These are phyloP conservation scores for Scleropages formosus DNA, from an alignment of 2,797 vertebrate genomes.

Conservation along the genomic window DNA sequence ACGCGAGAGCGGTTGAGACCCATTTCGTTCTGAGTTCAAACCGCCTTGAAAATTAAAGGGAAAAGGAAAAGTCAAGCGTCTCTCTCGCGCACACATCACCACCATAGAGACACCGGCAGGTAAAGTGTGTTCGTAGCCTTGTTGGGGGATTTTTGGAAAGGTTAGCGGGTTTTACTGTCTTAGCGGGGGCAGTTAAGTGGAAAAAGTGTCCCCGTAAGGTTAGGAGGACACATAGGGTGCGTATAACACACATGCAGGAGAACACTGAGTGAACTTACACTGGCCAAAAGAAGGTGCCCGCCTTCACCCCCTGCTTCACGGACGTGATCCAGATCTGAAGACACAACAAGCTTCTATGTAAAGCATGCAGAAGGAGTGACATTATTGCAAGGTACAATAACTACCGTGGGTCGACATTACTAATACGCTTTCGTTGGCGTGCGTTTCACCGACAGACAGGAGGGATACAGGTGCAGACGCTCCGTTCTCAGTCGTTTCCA, in stretches of 20 bases:
- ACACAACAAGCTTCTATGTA: constrained; percentile 30
- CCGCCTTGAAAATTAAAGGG: not conserved
- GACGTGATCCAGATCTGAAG: constrained; percentile 94
- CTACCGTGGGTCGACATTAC: too few species aligned
- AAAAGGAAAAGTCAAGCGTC: too few species aligned
- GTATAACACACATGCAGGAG: too few species aligned
- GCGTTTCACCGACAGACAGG: too few species aligned
- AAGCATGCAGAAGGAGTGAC: not conserved
- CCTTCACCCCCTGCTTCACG: constrained; percentile 89
- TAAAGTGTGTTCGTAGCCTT: too few species aligned
- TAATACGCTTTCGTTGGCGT: too few species aligned
- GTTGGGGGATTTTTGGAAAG: too few species aligned
- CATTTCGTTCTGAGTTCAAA: not conserved
- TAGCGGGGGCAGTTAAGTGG: not conserved
- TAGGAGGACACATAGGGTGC: not conserved
- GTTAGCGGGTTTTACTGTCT: too few species aligned
- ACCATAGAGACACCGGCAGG: too few species aligned
- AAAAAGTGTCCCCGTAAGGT: not conserved
- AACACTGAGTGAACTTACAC: constrained; percentile 74
- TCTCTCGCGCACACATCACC: not conserved
- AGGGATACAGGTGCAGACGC: too few species aligned
- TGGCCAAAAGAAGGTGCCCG: constrained; percentile 97
- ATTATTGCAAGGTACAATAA: too few species aligned
- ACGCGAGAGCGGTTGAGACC: not conserved
- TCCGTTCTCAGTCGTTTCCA: too few species aligned